These are phyloP conservation scores for Drosophila dives DNA, from an alignment of 2,888 invertebrate species.

Conservation along the genomic window DNA sequence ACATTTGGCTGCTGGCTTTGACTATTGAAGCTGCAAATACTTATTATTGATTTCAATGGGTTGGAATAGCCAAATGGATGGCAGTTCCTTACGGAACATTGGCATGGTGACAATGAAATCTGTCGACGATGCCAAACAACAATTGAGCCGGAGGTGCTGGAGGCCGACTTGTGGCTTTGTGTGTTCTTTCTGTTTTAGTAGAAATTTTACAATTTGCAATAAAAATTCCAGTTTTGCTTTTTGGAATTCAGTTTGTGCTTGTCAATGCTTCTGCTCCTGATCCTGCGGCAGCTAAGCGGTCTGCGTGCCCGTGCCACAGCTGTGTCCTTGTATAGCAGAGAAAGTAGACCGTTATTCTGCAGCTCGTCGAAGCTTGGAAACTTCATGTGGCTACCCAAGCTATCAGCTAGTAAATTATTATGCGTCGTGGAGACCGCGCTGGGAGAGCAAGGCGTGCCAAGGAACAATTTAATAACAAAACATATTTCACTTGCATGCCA, in stretches of 20 bases:
- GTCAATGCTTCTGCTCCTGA: slow-evolving; percentile 13
- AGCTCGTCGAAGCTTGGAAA: slow-evolving; percentile 3
- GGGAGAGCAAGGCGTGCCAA: slow-evolving; percentile 53
- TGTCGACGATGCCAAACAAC: slow-evolving; percentile 51
- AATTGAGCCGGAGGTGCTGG: slow-evolving; percentile 6
- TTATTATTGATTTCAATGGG: slow-evolving; percentile 58
- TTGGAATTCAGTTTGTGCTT: slow-evolving; percentile 70
- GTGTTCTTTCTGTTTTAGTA: slow-evolving; percentile 60
- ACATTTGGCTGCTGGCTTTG: background rate
- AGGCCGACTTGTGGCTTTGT: slow-evolving; percentile 20
- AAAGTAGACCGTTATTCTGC: slow-evolving; percentile 50
- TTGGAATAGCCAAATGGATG: slow-evolving; percentile 34
- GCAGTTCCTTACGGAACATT: slow-evolving; percentile 52
- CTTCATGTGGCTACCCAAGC: slow-evolving; percentile 47
- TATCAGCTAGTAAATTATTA: slow-evolving; percentile 74
- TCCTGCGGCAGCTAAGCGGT: slow-evolving; percentile 32
- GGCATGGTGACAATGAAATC: slow-evolving; percentile 68
- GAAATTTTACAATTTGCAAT: slow-evolving; percentile 80
- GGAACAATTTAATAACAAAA: slow-evolving; percentile 80
- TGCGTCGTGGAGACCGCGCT: slow-evolving; percentile 52
- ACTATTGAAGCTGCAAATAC: slow-evolving; percentile 36
- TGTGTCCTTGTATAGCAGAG: slow-evolving; percentile 37
- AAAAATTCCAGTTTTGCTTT: slow-evolving; percentile 78
- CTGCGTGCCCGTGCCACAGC: background rate
- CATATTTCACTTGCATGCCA: slow-evolving; percentile 79